Evolutionary conservation across 1,140 invertebrate genomes (phyloP).

Genomic region (Cardiocondyla obscurior): DNA sequence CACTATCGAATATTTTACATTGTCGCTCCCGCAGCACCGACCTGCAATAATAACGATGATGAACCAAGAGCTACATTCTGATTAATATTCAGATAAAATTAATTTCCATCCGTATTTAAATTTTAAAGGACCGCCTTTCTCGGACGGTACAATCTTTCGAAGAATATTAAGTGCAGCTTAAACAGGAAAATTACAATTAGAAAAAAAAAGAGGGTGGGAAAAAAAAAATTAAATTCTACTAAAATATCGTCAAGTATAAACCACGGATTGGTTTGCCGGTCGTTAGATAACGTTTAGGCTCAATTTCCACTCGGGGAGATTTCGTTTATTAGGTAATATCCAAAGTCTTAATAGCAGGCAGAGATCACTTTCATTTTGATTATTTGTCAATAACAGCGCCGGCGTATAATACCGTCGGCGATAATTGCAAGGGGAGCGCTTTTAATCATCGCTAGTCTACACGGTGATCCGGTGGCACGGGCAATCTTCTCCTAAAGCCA

Average conservation of each 20-base stretch:
- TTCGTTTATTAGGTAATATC: neutral
- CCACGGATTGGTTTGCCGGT: too few relatives aligned
- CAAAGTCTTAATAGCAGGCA: neutral
- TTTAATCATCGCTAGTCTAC: constrained; percentile 42
- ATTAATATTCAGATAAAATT: constrained; percentile 26
- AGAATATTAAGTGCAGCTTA: constrained; percentile 15
- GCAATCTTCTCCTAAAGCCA: constrained; percentile 29
- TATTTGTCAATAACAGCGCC: constrained; percentile 18
- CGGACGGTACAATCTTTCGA: neutral
- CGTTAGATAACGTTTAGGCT: too few relatives aligned
- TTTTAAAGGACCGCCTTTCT: neutral
- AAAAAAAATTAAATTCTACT: neutral
- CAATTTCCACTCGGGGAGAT: too few relatives aligned
- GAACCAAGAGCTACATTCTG: constrained; percentile 6
- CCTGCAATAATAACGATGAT: constrained; percentile 17
- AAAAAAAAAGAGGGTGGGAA: neutral
- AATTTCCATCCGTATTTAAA: neutral
- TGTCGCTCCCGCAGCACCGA: neutral
- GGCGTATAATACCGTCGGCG: neutral
- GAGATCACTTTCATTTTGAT: neutral
- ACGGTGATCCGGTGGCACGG: neutral
- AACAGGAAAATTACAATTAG: neutral
- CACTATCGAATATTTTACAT: constrained; percentile 38
- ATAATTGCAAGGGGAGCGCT: constrained; percentile 25
- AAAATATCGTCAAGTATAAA: too few relatives aligned